phyloP scores from a whole-genome alignment of 1,140 invertebrate genomes.

The Meloidogyne floridensis region DNA sequence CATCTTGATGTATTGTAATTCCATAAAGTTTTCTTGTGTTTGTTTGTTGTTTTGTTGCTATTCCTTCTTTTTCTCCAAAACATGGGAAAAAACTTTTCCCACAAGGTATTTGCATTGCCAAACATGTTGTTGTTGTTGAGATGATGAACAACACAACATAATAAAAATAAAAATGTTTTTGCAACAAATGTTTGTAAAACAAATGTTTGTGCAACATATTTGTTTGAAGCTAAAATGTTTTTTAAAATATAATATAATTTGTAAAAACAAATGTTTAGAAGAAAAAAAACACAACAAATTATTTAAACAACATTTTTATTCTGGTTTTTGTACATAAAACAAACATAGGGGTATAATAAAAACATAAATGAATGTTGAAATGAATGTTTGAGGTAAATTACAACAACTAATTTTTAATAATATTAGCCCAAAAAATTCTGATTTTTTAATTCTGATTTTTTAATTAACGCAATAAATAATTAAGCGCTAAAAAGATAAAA shows the following conservation, averaged over 20 bases:
- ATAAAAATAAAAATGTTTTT: not conserved
- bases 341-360: no score
- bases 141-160: not conserved
- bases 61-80: constrained; percentile 1
- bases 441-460: no score
- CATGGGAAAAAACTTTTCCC: constrained; percentile 46
- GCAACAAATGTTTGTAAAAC: not conserved
- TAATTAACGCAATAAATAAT: no score
- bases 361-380: no score
- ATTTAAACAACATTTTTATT: no score
- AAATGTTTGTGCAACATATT: not conserved
- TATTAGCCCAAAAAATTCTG: no score
- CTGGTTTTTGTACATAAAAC: no score
- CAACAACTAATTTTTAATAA: no score
- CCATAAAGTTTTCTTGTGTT: not conserved
- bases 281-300: not conserved
- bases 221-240: not conserved
- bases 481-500: no score
- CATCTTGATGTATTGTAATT: constrained; percentile 2
- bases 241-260: constrained; percentile 1
- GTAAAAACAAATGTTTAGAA: not conserved
- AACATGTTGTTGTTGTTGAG: not conserved
- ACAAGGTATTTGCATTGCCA: constrained; percentile 36
- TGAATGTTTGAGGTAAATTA: no score
- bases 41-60: not conserved